These are phyloP conservation scores for Huso huso DNA, from an alignment of 2,797 vertebrate species.

Conservation along the genomic window DNA sequence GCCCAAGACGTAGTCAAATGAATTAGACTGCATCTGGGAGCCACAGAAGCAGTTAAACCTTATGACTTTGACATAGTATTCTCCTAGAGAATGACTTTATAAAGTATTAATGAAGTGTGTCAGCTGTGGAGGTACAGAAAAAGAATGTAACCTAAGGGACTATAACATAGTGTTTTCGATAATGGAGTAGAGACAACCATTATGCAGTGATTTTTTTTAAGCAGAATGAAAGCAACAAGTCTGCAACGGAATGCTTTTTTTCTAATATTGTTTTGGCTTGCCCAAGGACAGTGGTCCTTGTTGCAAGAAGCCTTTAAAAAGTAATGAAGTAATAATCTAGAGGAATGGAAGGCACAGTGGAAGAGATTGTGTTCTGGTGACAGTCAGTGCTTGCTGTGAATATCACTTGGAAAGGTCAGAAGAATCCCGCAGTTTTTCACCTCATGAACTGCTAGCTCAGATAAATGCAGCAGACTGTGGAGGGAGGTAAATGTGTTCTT, in stretches of 20 bases:
- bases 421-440: constrained; percentile 35
- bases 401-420: constrained; percentile 45
- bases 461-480: constrained; percentile 40
- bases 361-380: constrained; percentile 26
- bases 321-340: constrained; percentile 31
- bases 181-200: constrained; percentile 17
- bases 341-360: constrained; percentile 14
- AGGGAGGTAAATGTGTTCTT: constrained; percentile 33
- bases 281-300: constrained; percentile 19
- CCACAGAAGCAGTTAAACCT: constrained; percentile 25
- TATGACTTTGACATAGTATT: constrained; percentile 33
- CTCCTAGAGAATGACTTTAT: constrained; percentile 37
- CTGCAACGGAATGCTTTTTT: constrained; percentile 5
- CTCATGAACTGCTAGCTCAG: constrained; percentile 38
- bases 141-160: constrained; percentile 27
- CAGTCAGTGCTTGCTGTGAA: constrained; percentile 40
- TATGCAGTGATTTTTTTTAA: constrained; percentile 20
- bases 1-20: constrained; percentile 27
- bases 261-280: not conserved
- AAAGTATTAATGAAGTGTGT: constrained; percentile 37
- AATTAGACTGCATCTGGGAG: constrained; percentile 23
- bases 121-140: constrained; percentile 27
- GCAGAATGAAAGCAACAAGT: constrained; percentile 18
- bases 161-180: constrained; percentile 16
- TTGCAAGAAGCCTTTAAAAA: constrained; percentile 34